phyloP scores from a whole-genome alignment of 1,140 invertebrate genomes.

The Babylonia areolata region DNA sequence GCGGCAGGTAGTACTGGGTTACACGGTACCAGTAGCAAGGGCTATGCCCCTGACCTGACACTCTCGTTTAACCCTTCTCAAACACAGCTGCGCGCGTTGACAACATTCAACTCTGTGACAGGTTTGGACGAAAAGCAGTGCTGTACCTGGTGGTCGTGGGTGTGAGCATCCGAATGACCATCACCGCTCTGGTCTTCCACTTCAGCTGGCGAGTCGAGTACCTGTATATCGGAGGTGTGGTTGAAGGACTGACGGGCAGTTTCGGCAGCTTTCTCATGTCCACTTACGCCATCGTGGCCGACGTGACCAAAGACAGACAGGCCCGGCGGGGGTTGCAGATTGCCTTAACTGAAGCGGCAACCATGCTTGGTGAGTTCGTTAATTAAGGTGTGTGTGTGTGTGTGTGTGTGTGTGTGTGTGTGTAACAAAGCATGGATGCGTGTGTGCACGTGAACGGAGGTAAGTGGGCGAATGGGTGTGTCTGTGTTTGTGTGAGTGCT shows the following conservation, averaged over 20 bases:
- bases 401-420: too few relatives aligned
- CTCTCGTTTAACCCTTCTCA: not conserved
- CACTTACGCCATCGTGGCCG: constrained; percentile 1
- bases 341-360: not conserved
- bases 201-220: not conserved
- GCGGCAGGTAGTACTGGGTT: too few relatives aligned
- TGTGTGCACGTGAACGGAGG: too few relatives aligned
- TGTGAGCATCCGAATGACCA: not conserved
- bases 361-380: not conserved
- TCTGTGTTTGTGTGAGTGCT: not conserved
- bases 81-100: too few relatives aligned
- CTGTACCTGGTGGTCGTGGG: not conserved
- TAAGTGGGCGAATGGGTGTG: not conserved
- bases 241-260: not conserved
- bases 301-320: not conserved
- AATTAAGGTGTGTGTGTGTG: not conserved
- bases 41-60: too few relatives aligned
- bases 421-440: too few relatives aligned
- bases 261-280: not conserved
- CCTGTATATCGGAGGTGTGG: not conserved
- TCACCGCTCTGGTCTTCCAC: not conserved
- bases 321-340: not conserved
- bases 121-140: not conserved
- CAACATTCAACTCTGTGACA: not conserved
- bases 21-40: too few relatives aligned